Base-by-base conservation (phyloP, 1,140 invertebrate genomes). In the Lasioglossum albipes region DNA sequence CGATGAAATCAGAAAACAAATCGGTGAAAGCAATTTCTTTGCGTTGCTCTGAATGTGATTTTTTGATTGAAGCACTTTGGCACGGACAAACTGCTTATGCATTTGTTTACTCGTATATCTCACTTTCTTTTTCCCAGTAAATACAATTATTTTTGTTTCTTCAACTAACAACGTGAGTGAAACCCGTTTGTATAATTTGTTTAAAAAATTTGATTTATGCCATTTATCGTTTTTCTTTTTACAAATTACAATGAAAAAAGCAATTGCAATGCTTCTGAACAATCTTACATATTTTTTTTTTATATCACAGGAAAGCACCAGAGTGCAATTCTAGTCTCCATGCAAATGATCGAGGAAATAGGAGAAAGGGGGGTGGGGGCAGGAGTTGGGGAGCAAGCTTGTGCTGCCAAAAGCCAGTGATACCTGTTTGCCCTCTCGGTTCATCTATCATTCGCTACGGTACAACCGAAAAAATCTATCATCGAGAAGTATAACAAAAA, bases 301-400 rank as follows among this genome's bases (percentile, higher is more conserved):
- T 77, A 84, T 89, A 89, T 90, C 89, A 89, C 89, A 90, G 87
- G 85, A 85, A 84, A 86, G 81, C 83, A 86, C 83, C 72, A 69
- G 66, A 86, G 84, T 83, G 81, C 78, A 80, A 71, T 83, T 84
- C 75, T 78, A 89, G 75, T n/a, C 71, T 79, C 66, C 74, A 78
- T 75, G 75, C 59, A 84, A 87, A 79, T 74, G 27, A 75, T 20
- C 2, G 31, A 31, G 66, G 45, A 49, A 49, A 18, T 54, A 20
- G 52, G 52, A 20, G 52, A 49, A 49, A 49, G 9, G 52, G 18
- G 52, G 52, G 16, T 18, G 6, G 1, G 52, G 52, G 5, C 27
- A 27, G 36, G 79, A 57, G 77, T 31, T 27, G 27, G 27, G 27
- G 83, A 85, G 72, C 80, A 79, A 79, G 77, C 69, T 74, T 75